These are phyloP conservation scores for Otolemur garnettii DNA, from an alignment of 2,113 vertebrate species.

Conservation along the genomic window DNA sequence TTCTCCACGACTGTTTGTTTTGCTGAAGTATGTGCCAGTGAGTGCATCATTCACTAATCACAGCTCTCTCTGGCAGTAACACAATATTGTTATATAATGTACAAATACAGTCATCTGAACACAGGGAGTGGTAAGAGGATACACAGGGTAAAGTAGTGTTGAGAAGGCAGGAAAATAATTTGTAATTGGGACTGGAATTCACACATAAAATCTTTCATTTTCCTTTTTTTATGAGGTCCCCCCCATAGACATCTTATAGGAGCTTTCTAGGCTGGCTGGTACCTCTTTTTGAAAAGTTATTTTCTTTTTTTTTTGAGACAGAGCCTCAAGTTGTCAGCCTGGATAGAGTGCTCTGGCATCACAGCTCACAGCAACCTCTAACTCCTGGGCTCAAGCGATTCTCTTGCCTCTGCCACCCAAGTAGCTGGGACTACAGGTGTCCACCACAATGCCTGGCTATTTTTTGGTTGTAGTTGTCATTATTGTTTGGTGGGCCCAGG, in stretches of 20 bases:
- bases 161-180: not conserved
- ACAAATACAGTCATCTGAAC: not conserved
- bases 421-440: no score
- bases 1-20: not conserved
- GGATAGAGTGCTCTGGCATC: no score
- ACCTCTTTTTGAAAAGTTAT: not conserved
- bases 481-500: no score
- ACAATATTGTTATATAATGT: conserved; percentile 26
- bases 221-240: not conserved
- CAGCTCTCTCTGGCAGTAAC: not conserved
- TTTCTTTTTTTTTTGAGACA: not conserved
- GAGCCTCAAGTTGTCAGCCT: no score
- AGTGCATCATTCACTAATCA: not conserved
- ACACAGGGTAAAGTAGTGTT: not conserved
- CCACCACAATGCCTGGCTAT: no score
- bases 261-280: not conserved
- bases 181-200: not conserved
- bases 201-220: not conserved
- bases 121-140: not conserved
- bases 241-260: not conserved
- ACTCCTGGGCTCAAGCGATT: no score
- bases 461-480: no score
- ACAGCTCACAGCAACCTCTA: no score
- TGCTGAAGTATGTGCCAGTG: conserved; percentile 23
- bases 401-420: no score